A percentile compares a stretch with the other conserved stretches of the same genome.
These are phyloP conservation scores for Gymnocheta viridis DNA, from an alignment of 2,888 invertebrate genomes.

Conservation along the genomic window DNA sequence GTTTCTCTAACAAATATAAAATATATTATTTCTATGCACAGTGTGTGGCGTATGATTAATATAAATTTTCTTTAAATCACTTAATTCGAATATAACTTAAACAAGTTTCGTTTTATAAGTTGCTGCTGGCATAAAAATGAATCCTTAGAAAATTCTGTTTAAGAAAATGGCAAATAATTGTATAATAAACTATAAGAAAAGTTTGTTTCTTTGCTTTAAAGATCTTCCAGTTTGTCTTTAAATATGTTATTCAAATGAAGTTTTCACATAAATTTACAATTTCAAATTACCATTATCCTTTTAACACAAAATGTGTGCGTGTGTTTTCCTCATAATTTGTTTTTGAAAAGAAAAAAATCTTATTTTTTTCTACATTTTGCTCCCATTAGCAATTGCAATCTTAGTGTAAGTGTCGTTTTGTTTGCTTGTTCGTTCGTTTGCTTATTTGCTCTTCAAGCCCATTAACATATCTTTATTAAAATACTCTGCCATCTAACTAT, in stretches of 20 bases:
- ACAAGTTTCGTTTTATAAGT: neutral
- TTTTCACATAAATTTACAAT: too few relatives aligned
- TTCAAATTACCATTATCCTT: too few relatives aligned
- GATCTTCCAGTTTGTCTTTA: neutral
- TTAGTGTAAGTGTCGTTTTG: neutral
- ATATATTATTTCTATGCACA: neutral
- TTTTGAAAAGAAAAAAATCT: neutral
- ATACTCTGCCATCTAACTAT: neutral
- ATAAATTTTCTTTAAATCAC: neutral
- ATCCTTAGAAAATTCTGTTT: conserved; percentile 15
- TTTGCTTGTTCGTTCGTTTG: neutral
- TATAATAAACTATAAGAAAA: neutral
- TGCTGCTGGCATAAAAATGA: neutral
- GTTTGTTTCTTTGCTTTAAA: neutral
- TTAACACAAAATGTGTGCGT: too few relatives aligned
- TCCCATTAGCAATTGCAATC: conserved; percentile 26
- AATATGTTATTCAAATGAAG: too few relatives aligned
- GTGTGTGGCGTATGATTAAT: conserved; percentile 44
- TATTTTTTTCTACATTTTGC: neutral
- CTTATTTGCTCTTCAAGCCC: neutral
- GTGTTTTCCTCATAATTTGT: neutral
- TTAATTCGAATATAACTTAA: neutral
- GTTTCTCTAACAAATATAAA: neutral
- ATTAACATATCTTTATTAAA: conserved; percentile 20
- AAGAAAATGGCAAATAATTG: neutral